These are phyloP conservation scores for Tamias sibiricus DNA, from an alignment of 2,113 vertebrate genomes.

Conservation along the genomic window DNA sequence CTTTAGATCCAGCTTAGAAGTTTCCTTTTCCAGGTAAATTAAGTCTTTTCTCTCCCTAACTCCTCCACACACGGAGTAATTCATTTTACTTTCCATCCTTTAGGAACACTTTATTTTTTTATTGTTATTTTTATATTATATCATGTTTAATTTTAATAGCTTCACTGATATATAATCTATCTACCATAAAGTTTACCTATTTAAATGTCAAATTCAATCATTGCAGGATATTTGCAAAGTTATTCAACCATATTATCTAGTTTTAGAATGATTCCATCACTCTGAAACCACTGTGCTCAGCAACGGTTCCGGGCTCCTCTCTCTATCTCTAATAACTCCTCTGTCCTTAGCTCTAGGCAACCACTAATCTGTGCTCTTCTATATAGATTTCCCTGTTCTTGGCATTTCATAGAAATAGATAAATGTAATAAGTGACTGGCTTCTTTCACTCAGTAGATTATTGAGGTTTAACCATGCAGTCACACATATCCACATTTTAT, in stretches of 20 bases:
- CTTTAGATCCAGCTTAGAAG: neutral
- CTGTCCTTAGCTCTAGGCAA: neutral
- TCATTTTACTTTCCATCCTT: neutral
- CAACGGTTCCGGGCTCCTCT: accelerated
- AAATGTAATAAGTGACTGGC: neutral
- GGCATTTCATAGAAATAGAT: neutral
- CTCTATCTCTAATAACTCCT: accelerated
- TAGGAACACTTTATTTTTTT: neutral
- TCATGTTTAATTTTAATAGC: neutral
- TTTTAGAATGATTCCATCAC: neutral
- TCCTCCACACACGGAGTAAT: neutral
- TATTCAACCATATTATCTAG: neutral
- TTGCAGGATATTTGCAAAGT: neutral
- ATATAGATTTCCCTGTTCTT: neutral
- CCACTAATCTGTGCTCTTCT: neutral
- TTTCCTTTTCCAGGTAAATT: neutral
- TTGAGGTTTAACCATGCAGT: neutral
- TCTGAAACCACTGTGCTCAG: neutral
- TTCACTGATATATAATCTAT: neutral
- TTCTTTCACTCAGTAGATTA: neutral
- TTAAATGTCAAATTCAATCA: neutral
- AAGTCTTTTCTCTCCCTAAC: neutral
- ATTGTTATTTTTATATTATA: neutral
- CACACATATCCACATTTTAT: neutral
- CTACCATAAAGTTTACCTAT: neutral